Conservation (phyloP, 2,113 vertebrate genomes). For the Rattus norvegicus region DNA sequence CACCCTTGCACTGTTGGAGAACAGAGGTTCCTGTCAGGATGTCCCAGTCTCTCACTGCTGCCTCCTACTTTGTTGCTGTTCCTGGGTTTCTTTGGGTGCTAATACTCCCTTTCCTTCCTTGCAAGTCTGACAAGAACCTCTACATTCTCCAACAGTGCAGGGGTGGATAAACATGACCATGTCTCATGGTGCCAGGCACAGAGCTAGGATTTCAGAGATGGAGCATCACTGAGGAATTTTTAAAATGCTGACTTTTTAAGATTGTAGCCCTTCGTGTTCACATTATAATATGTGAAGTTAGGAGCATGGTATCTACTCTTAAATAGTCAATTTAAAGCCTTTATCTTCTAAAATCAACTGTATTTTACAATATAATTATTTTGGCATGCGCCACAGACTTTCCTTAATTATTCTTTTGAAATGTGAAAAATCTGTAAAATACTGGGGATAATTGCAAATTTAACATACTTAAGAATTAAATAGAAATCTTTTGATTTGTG, state of each 20-base stretch:
- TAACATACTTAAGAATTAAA: slow-evolving; percentile 43
- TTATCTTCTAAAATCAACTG: slow-evolving; percentile 2
- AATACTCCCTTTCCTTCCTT: neutral
- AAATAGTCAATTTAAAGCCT: neutral
- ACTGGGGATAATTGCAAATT: slow-evolving; percentile 45
- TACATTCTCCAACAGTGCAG: neutral
- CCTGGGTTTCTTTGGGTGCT: neutral
- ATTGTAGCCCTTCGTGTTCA: neutral
- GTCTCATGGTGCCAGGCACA: neutral
- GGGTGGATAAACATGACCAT: neutral
- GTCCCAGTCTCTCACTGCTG: neutral
- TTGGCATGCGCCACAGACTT: neutral
- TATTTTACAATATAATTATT: slow-evolving; percentile 6
- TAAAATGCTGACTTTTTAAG: neutral
- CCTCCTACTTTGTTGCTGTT: neutral
- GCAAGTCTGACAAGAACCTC: neutral
- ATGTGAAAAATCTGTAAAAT: neutral
- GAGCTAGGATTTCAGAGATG: neutral
- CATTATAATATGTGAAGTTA: neutral
- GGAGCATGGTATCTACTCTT: neutral
- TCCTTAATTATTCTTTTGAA: slow-evolving; percentile 47
- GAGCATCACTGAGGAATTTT: neutral
- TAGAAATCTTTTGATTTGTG: neutral
- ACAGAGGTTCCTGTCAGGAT: neutral
- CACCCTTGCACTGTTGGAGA: neutral